Conservation (phyloP, 2,797 vertebrate species). For the Eutrigla gurnardus region DNA sequence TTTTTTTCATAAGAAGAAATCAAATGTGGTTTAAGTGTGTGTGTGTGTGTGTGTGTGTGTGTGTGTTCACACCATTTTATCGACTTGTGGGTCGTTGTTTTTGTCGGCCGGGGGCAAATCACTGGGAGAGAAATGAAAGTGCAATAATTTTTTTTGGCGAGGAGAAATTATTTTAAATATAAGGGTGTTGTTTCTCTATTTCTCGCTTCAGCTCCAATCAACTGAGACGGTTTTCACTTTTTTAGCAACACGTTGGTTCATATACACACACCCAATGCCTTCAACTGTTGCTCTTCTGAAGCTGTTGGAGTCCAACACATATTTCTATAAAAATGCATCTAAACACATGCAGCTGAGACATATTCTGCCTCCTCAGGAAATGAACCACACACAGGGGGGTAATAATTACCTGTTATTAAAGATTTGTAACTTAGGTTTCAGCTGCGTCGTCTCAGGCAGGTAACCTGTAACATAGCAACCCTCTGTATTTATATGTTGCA, state of each 20-base stretch:
- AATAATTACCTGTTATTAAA: slow-evolving; percentile 57
- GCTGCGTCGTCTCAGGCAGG: slow-evolving; percentile 15
- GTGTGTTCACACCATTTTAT: slow-evolving; percentile 47
- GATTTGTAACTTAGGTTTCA: neutral
- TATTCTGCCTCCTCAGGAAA: neutral
- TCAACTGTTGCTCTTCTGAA: neutral
- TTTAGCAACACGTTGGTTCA: neutral
- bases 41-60: neutral
- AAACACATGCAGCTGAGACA: neutral
- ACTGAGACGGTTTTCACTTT: neutral
- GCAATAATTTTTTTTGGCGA: neutral
- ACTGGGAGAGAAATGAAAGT: slow-evolving; percentile 31
- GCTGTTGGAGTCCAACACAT: neutral
- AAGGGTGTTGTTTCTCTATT: neutral
- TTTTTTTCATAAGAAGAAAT: neutral
- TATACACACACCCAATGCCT: neutral
- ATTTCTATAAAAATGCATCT: neutral
- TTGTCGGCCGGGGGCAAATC: neutral
- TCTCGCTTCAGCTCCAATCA: neutral
- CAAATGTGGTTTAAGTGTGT: neutral
- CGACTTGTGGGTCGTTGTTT: neutral
- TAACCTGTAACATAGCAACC: slow-evolving; percentile 56
- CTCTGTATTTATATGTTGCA: slow-evolving; percentile 1
- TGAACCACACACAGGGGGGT: neutral
- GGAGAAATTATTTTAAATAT: neutral